Conservation (phyloP, 2,113 vertebrate genomes). For the Leptosomus discolor region DNA sequence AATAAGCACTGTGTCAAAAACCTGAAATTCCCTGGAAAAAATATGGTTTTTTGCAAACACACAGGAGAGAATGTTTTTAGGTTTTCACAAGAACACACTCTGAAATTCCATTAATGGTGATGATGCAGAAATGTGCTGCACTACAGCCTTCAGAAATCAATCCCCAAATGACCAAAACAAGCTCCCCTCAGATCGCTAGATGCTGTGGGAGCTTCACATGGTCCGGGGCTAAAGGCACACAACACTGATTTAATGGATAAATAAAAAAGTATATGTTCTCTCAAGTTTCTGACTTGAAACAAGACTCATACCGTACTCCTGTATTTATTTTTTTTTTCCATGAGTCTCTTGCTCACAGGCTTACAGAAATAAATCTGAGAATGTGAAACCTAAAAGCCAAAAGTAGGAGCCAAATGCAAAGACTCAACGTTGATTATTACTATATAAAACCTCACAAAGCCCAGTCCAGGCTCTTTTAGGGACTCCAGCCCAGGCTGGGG, state of each 20-base stretch:
- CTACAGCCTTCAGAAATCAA: background rate
- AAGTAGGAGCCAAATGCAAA: background rate
- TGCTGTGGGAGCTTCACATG: background rate
- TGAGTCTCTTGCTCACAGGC: background rate
- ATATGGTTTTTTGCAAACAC: background rate
- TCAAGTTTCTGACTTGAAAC: background rate
- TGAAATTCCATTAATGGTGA: background rate
- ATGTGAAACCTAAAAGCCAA: background rate
- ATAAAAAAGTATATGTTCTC: background rate
- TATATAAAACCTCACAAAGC: background rate
- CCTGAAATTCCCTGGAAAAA: background rate
- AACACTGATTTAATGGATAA: background rate
- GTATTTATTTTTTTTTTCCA: background rate
- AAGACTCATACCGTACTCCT: background rate
- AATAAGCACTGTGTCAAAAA: background rate
- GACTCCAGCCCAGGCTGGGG: background rate
- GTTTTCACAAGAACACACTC: background rate
- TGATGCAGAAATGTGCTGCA: background rate
- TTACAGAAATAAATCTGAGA: background rate
- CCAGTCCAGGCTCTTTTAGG: background rate
- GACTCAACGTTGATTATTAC: background rate
- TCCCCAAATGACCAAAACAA: background rate
- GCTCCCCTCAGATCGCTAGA: background rate
- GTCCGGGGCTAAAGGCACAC: accelerated
- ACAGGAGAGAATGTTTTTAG: background rate